Evolutionary conservation across 2,797 vertebrate genomes (phyloP), one percentile per base, ranked within the genome.

Genomic region (Leptoclinus maculatus): DNA sequence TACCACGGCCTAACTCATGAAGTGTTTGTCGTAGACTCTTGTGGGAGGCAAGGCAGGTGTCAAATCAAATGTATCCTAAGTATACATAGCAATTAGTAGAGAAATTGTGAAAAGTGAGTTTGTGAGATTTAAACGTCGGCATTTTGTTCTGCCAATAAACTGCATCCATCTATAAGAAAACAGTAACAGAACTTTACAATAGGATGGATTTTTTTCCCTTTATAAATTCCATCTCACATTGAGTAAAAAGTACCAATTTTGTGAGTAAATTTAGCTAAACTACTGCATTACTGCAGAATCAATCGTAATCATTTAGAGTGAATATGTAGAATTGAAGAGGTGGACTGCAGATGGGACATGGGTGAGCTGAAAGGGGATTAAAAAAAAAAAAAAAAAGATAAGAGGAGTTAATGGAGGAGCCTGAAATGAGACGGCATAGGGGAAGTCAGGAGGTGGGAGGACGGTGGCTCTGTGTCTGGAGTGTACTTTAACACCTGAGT

Each of bases 401-500:
- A 72, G 62, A 34, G 38, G 57, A 83, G 39, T 75, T 73, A 75
- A 81, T 78, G 51, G 78, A 78, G 64, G 71, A 74, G 78, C 38
- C 66, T 56, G 72, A 77, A 64, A 79, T 70, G 66, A 80, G 43
- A 77, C 89, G 76, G n/a, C 54, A 87, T 88, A 85, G 78, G 80
- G 85, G 62, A 53, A 51, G 76, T 49, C 70, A 38, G 36, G 59
- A 79, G 71, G 82, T 84, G 78, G 73, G 69, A 79, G 58, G 78
- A 82, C 21, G 62, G 78, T 79, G 77, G 66, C 60, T 65, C 56
- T 88, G 93, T 89, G 92, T 94, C 91, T 93, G 89, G 80, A 94
- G 88, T 81, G 92, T 93, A 92, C 96, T 95, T 92, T 92, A 95
- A 94, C 96, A 97, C 96, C 97, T 97, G 97, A 96, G 97, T 94